Conservation (phyloP, 2,113 vertebrate species). For the Saguinus midas region DNA sequence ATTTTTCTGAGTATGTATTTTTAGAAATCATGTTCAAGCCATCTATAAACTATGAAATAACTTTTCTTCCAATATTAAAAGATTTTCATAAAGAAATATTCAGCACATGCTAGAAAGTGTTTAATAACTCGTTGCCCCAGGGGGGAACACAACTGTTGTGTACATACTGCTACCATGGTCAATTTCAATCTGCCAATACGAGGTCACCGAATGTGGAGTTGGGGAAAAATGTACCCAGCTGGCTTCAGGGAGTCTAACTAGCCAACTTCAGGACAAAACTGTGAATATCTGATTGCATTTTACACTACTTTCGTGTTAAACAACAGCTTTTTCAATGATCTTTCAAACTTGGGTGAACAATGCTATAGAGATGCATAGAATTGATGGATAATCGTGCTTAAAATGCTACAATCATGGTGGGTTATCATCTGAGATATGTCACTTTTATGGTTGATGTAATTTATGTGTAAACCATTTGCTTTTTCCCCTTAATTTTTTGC, state of each 20-base stretch:
- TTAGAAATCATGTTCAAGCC: neutral
- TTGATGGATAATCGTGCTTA: neutral
- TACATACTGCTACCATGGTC: too few relatives aligned
- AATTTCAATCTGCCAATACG: neutral
- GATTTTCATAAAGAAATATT: neutral
- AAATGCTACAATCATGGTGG: conserved; percentile 15
- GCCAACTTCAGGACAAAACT: neutral
- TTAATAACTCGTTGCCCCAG: neutral
- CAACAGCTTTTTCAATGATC: neutral
- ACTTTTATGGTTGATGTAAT: neutral
- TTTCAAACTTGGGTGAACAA: neutral
- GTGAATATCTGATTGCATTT: neutral
- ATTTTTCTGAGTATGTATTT: neutral
- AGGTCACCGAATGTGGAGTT: neutral
- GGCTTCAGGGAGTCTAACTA: neutral
- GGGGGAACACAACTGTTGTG: neutral
- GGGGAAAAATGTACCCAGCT: neutral
- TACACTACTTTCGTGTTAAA: conserved; percentile 13
- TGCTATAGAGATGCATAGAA: neutral
- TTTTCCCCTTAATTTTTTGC: neutral
- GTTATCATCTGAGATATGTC: neutral
- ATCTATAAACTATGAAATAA: neutral
- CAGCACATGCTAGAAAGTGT: neutral
- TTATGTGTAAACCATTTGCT: conserved; percentile 18
- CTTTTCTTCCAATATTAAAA: neutral